Base-by-base conservation (phyloP, 2,113 vertebrate genomes). In the Platichthys flesus region DNA sequence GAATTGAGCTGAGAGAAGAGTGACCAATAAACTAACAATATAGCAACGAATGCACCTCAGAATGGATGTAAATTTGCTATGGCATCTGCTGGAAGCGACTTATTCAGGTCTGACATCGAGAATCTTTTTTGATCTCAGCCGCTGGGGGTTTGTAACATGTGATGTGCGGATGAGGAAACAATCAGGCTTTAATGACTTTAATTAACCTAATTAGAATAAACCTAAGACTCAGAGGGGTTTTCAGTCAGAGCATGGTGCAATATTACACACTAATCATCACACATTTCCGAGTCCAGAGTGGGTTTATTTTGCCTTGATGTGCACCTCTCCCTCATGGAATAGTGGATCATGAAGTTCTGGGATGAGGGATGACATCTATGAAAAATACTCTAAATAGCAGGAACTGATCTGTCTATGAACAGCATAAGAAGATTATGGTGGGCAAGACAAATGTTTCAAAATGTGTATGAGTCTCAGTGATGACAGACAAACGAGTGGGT, bases 241-340 rank as follows among this genome's bases (percentile, higher is more conserved):
- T 62, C 21, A 72, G 13, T 63, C 31, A 40, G 28, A 26, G 6
- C 16, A 20, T 45, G 35, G 12, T 45, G 16, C n/a, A 51, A 4
- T 18, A 31, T 47, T 15, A 51, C 37, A 31, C 3, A 3, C 9
- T 59, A 9, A 45, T 28, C 10, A 4, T 12, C 15, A 58, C 16
- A 9, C 21, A 31, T 23, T 13, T 42, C 3, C 59, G 12, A 10
- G 2, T 12, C 10, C 21, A 37, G 58, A 65, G 20, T 51, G 54
- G 18, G n/a, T 60, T 75, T 40, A 51, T 51, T 67, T 49, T 26
- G 26, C 54, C 26, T 45, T 69, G 52, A 28, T 57, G 42, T n/a
- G 5, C 12, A 69, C 55, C 10, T n/a, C 51, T 47, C 21, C 24
- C 9, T 65, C 15, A 65, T 65, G 37, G 24, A 67, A 74, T 37